Conservation (phyloP, 2,113 vertebrate species). For the Leptocoma aspasia region DNA sequence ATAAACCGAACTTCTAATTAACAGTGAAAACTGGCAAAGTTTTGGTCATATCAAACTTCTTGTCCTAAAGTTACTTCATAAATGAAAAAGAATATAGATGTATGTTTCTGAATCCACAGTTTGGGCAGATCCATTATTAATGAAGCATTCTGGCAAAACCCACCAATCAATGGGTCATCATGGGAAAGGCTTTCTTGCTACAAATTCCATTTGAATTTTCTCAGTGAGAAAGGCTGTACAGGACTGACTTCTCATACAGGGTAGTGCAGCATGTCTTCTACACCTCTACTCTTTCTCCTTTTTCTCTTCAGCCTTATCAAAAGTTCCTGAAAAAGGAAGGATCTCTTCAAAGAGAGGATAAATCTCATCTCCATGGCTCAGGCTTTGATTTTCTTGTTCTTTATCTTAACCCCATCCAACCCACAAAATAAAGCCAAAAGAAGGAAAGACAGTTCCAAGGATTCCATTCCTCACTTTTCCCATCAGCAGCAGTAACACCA, state of each 20-base stretch:
- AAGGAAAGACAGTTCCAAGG: background rate
- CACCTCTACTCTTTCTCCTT: background rate
- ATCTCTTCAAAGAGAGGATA: background rate
- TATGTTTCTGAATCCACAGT: background rate
- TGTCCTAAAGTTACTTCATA: background rate
- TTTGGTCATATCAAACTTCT: background rate
- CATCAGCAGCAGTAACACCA: background rate
- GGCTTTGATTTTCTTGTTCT: background rate
- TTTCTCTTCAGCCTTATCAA: background rate
- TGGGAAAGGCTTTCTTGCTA: background rate
- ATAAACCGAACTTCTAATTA: background rate
- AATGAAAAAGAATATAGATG: background rate
- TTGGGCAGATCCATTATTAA: conserved; percentile 1
- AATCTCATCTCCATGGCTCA: background rate
- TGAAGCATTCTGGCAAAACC: background rate
- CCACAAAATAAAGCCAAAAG: background rate
- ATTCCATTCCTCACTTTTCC: background rate
- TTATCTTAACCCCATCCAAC: background rate
- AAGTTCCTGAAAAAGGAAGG: background rate
- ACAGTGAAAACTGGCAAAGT: background rate
- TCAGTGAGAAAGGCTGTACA: background rate
- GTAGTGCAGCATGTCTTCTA: background rate
- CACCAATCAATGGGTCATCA: background rate
- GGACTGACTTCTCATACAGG: background rate
- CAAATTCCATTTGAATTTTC: conserved; percentile 10